Conservation (phyloP, 1,140 invertebrate species). For the Babylonia areolata region DNA sequence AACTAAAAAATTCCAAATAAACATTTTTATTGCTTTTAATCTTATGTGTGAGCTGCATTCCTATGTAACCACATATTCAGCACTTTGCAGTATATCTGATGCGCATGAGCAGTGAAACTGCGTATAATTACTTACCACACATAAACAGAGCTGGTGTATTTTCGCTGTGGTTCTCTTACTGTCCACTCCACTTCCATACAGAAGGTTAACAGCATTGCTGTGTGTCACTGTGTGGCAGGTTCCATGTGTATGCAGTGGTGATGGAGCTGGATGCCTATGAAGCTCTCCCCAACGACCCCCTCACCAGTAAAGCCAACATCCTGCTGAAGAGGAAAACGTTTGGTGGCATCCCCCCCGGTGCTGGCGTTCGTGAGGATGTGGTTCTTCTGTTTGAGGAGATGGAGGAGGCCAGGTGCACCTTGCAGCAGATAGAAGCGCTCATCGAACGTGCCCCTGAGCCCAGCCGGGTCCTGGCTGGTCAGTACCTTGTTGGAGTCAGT, state of each 20-base stretch:
- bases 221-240: constrained; percentile 53
- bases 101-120: no score
- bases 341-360: constrained; percentile 73
- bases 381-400: constrained; percentile 75
- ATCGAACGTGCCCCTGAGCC: constrained; percentile 67
- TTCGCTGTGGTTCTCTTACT: no score
- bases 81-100: no score
- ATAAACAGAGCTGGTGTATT: no score
- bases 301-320: constrained; percentile 70
- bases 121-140: no score
- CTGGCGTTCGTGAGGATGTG: constrained; percentile 74
- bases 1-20: no score
- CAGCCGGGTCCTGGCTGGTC: constrained; percentile 56
- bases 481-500: no score
- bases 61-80: no score
- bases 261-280: constrained; percentile 75
- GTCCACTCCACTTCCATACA: no score
- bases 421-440: constrained; percentile 69
- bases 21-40: no score
- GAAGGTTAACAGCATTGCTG: no score
- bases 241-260: constrained; percentile 75
- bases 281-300: constrained; percentile 57
- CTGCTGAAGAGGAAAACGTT: constrained; percentile 72
- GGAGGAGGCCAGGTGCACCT: constrained; percentile 71
- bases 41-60: no score